Evolutionary conservation across 1,140 invertebrate species (phyloP).

Genomic region (Bicyclus anynana): DNA sequence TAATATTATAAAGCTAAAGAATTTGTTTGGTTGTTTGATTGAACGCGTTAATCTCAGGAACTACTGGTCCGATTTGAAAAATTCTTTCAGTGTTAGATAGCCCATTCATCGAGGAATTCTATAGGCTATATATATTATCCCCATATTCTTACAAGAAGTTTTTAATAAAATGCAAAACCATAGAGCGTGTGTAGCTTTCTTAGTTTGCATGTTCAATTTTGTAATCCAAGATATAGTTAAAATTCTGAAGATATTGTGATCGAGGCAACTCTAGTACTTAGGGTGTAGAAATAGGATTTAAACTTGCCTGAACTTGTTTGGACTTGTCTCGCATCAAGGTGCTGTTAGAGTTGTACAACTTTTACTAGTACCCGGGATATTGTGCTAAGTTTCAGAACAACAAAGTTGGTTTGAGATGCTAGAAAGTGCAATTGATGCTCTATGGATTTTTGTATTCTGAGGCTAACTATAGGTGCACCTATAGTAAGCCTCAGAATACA

Average conservation of each 20-base stretch:
- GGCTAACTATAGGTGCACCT: too few species aligned
- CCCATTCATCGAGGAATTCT: too few species aligned
- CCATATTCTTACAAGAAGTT: too few species aligned
- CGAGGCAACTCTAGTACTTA: conserved; percentile 2
- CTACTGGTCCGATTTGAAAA: too few species aligned
- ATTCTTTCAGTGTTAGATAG: too few species aligned
- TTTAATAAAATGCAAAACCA: too few species aligned
- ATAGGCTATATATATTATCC: too few species aligned
- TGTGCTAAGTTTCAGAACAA: neutral
- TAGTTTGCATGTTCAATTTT: conserved; percentile 23
- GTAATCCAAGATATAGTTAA: conserved; percentile 16
- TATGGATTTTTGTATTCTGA: neutral
- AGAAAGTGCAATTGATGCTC: neutral
- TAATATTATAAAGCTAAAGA: too few species aligned
- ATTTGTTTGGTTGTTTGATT: too few species aligned
- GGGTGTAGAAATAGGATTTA: neutral
- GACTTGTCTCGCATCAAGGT: neutral
- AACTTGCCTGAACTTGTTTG: neutral
- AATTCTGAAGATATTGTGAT: conserved; percentile 2
- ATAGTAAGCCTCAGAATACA: too few species aligned
- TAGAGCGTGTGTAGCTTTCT: neutral
- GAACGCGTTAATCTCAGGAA: too few species aligned
- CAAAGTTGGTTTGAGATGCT: neutral
- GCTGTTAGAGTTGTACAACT: neutral
- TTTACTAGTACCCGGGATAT: conserved; percentile 6